phyloP scores from a whole-genome alignment of 1,140 invertebrate species.

The Caerostris extrusa region DNA sequence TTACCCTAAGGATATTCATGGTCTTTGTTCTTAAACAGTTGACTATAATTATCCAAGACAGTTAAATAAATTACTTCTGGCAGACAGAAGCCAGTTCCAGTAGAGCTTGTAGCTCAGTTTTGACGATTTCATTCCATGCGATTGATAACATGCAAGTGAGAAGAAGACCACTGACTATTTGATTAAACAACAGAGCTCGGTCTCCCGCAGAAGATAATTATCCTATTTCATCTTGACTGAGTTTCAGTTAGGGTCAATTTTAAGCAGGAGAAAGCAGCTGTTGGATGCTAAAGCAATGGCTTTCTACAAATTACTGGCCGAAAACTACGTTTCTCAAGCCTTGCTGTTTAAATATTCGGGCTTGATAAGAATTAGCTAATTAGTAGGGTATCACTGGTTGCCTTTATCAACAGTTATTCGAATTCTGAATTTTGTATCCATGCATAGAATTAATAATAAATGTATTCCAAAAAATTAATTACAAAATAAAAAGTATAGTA shows the following conservation, averaged over 20 bases:
- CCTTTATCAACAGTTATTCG: background rate
- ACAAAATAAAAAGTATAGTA: no score
- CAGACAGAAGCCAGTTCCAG: conserved; percentile 42
- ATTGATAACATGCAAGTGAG: conserved; percentile 43
- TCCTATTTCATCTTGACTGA: conserved; percentile 53
- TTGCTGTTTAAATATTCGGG: conserved; percentile 19
- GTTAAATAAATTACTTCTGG: background rate
- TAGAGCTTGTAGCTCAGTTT: background rate
- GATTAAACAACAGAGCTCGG: conserved; percentile 60
- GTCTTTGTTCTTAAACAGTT: background rate
- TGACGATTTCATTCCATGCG: conserved; percentile 61
- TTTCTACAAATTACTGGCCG: background rate
- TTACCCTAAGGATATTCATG: background rate
- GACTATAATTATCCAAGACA: conserved; percentile 17
- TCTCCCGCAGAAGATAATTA: conserved; percentile 13
- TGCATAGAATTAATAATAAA: no score
- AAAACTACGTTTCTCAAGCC: background rate
- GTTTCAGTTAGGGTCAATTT: conserved; percentile 58
- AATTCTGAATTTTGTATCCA: no score
- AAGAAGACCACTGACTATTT: conserved; percentile 45
- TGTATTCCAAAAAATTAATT: no score
- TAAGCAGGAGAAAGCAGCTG: conserved; percentile 28
- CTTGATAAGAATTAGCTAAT: conserved; percentile 2
- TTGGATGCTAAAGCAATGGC: conserved; percentile 20
- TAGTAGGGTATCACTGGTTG: background rate